Evolutionary conservation across 1,140 invertebrate species (phyloP).

Genomic region (Diplogasteroides magnus): DNA sequence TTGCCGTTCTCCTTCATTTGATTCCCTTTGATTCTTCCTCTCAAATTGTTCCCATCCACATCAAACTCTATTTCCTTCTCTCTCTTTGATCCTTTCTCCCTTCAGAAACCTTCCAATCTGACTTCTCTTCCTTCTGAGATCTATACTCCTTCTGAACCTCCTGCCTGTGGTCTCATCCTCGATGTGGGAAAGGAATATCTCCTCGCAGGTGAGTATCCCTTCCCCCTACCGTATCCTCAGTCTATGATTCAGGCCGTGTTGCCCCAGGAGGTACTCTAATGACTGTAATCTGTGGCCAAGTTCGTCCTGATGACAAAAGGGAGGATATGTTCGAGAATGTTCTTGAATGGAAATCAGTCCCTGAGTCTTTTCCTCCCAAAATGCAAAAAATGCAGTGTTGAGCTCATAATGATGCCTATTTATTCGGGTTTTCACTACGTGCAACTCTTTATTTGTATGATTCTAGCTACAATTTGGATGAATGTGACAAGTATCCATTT

Average conservation of each 20-base stretch:
- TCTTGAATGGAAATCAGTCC: constrained; percentile 35
- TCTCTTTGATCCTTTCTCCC: too few species aligned
- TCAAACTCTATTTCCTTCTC: neutral
- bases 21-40: neutral
- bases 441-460: too few species aligned
- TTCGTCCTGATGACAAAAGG: constrained; percentile 32
- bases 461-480: too few species aligned
- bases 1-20: neutral
- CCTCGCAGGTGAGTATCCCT: constrained; percentile 22
- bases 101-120: constrained; percentile 27
- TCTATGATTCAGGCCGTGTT: constrained; percentile 20
- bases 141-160: constrained; percentile 36
- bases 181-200: constrained; percentile 39
- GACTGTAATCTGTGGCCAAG: constrained; percentile 38
- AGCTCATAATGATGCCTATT: too few species aligned
- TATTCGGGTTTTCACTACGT: too few species aligned
- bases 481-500: too few species aligned
- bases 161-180: constrained; percentile 34
- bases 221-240: neutral
- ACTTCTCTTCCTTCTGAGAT: constrained; percentile 31
- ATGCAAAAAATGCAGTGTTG: neutral
- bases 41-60: neutral
- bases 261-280: constrained; percentile 20
- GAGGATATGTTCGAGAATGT: constrained; percentile 32
- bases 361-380: neutral